Percentiles rank a stretch among this genome's conserved stretches.
phyloP scores from a whole-genome alignment of 1,140 invertebrate species.

The Phymorhynchus buccinoides region DNA sequence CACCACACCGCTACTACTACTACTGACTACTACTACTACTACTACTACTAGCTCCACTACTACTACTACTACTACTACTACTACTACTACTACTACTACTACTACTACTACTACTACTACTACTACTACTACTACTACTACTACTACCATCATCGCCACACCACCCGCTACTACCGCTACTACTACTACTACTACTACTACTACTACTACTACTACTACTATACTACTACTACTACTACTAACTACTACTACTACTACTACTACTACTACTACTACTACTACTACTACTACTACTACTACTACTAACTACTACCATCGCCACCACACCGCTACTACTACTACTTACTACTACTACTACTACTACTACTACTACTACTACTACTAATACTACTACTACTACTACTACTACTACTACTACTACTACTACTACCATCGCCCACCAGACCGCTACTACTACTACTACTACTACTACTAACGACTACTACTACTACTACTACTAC shows the following conservation, averaged over 20 bases:
- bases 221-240: no score
- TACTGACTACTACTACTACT: no score
- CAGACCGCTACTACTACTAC: slow-evolving; percentile 52
- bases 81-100: slow-evolving; percentile 52
- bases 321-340: no score
- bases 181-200: slow-evolving; percentile 49
- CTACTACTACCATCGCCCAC: slow-evolving; percentile 53
- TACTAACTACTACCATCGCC: no score
- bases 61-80: slow-evolving; percentile 51
- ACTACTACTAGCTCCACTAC: slow-evolving; percentile 22
- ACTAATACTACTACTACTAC: no score
- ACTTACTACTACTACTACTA: no score
- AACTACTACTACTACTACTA: no score
- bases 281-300: slow-evolving; percentile 53
- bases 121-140: slow-evolving; percentile 36
- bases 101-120: slow-evolving; percentile 52
- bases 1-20: slow-evolving; percentile 46
- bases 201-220: slow-evolving; percentile 53
- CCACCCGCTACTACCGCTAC: no score
- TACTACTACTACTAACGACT: no score
- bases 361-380: no score
- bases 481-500: slow-evolving; percentile 53
- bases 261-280: slow-evolving; percentile 52
- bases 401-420: slow-evolving; percentile 51
- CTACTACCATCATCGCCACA: background rate